Conservation (phyloP, 2,888 invertebrate genomes). For the Callinectes sapidus region DNA sequence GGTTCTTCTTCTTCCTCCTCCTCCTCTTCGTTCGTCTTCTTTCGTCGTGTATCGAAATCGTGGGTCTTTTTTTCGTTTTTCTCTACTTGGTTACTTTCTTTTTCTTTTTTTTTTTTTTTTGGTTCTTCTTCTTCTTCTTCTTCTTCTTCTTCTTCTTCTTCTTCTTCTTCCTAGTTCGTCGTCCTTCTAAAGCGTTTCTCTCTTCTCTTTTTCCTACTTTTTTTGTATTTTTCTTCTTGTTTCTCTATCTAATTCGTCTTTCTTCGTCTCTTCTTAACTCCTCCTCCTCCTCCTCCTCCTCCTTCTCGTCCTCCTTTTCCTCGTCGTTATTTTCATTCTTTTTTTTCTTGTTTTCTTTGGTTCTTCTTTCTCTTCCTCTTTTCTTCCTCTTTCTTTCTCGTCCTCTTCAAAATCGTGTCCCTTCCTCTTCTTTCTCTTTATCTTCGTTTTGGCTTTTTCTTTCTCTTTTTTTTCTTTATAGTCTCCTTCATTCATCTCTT, state of each 20-base stretch:
- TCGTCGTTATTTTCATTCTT: not conserved
- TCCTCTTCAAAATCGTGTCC: not conserved
- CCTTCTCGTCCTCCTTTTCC: not conserved
- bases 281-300: not conserved
- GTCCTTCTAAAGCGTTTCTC: too few relatives aligned
- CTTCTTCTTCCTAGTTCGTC: not conserved
- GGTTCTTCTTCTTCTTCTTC: too few relatives aligned
- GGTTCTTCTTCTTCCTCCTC: not conserved
- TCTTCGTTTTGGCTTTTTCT: not conserved
- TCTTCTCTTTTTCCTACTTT: not conserved
- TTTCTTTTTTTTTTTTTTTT: too few relatives aligned
- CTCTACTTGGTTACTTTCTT: too few relatives aligned
- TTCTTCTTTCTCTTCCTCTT: not conserved
- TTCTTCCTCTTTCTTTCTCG: not conserved
- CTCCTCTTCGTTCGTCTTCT: not conserved
- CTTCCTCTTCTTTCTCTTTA: not conserved
- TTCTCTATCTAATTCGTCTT: not conserved
- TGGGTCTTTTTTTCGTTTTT: not conserved
- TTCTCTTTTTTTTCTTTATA: not conserved
- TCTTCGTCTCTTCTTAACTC: not conserved
- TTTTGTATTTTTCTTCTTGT: not conserved
- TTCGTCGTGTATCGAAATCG: not conserved
- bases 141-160: not conserved
- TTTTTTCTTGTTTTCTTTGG: not conserved
- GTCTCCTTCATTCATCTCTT: not conserved